These are phyloP conservation scores for Turdus rufiventris DNA, from an alignment of 2,113 vertebrate species.

Conservation along the genomic window DNA sequence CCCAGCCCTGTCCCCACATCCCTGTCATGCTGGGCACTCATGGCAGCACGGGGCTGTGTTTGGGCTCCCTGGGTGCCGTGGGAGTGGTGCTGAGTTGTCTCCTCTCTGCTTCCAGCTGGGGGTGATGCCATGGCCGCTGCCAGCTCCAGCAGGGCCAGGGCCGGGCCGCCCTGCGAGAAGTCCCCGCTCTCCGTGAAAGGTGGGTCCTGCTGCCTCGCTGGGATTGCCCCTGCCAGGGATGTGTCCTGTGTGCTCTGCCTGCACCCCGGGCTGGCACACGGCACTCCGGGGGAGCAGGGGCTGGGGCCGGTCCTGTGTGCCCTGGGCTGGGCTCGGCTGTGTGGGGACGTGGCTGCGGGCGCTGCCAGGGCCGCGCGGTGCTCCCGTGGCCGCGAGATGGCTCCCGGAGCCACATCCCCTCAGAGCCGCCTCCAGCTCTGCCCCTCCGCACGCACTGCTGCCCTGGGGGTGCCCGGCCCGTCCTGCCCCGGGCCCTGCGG, in stretches of 20 bases:
- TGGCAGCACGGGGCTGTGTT: rapidly evolving
- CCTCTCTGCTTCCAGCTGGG: constrained; percentile 71
- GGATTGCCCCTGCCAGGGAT: rapidly evolving
- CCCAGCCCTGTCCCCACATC: rapidly evolving
- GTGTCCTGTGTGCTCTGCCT: rapidly evolving
- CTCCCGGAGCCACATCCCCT: not conserved
- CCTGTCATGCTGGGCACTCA: rapidly evolving
- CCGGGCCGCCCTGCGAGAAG: constrained; percentile 78
- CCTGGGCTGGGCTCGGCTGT: rapidly evolving
- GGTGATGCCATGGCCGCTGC: constrained; percentile 91
- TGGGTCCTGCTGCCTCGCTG: not conserved
- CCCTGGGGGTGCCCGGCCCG: not conserved
- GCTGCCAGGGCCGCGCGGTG: not conserved
- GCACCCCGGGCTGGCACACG: not conserved
- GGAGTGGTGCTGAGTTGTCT: not conserved
- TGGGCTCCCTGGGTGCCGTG: rapidly evolving
- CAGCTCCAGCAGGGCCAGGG: constrained; percentile 81
- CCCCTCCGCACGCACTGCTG: not conserved
- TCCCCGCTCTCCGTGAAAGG: constrained; percentile 91
- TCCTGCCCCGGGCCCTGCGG: not conserved
- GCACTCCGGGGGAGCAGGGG: not conserved
- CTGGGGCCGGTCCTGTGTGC: not conserved
- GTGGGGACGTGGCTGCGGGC: not conserved
- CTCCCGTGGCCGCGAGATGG: constrained; percentile 38
- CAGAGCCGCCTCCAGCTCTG: not conserved